Evolutionary conservation across 2,888 invertebrate species (phyloP), one percentile per base, ranked within the genome.

Genomic region (Thelaira solivaga): DNA sequence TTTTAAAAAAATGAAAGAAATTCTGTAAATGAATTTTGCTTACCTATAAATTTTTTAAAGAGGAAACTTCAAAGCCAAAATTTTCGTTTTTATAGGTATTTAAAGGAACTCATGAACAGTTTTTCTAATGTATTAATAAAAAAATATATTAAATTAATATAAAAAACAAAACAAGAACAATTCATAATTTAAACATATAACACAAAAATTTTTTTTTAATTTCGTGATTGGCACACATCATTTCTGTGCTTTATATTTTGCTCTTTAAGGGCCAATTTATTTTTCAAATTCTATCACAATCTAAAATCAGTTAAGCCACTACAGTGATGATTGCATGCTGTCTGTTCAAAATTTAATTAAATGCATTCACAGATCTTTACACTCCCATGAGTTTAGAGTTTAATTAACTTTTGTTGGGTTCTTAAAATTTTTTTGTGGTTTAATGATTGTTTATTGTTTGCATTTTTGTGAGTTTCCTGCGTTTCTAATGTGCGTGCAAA

Each of bases 401-500:
- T n/a, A 49, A n/a, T 4, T 11, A n/a, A 20, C 59, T 29, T 41
- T 13, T 4, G 22, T 43, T 41, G 6, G 20, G 18, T 5, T 16
- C n/a, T 13, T 18, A 10, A 13, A 36, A 18, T 18, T 20, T 57
- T 36, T 69, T 31, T 39, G 39, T 39, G 31, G 13, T 57, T 62
- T 67, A 61, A 55, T 62, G 62, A 62, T 72, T 71, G 67, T 55
- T 71, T 65, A 71, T 69, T n/a, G n/a, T n/a, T 34, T 13, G 36
- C 59, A 62, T 26, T 47, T 49, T 31, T 34, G 41, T 16, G 11
- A 26, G 20, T 24, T 45, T 34, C n/a, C n/a, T n/a, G 20, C 26
- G 20, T 47, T 57, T 20, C 39, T 16, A 16, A 22, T 49, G 45
- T 65, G 72, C 55, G 47, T 65, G 72, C 55, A 45, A 49, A 49